Percentiles rank a stretch among this genome's conserved stretches.
phyloP scores from a whole-genome alignment of 2,797 vertebrate species.

The Poecile montanus region DNA sequence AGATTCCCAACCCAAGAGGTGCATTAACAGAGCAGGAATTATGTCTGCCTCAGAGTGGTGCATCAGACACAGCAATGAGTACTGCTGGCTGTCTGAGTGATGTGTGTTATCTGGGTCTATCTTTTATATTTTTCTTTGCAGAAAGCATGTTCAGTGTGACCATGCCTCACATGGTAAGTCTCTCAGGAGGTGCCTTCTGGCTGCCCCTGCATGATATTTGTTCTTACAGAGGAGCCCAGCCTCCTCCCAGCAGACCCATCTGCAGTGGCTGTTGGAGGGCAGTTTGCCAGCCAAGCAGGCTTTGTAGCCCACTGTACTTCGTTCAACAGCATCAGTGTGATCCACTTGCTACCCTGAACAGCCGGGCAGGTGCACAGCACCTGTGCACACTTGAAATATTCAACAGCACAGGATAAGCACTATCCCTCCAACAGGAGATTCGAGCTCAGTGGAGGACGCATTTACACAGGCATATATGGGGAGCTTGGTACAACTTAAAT shows the following conservation, averaged over 20 bases:
- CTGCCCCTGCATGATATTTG: fast-evolving
- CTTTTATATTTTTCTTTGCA: not conserved
- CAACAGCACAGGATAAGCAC: not conserved
- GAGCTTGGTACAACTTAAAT: not conserved
- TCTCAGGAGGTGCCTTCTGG: not conserved
- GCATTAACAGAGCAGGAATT: not conserved
- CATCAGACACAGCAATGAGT: not conserved
- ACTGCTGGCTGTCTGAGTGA: not conserved
- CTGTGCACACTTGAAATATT: not conserved
- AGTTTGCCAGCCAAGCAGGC: not conserved
- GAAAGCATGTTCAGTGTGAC: not conserved
- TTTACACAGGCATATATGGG: not conserved
- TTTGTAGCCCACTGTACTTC: not conserved
- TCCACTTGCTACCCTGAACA: not conserved
- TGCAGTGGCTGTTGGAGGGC: not conserved
- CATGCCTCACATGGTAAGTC: not conserved
- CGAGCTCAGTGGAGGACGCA: not conserved
- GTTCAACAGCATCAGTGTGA: not conserved
- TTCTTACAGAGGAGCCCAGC: not conserved
- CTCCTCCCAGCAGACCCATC: not conserved
- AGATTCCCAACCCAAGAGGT: not conserved
- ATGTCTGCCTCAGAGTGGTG: not conserved
- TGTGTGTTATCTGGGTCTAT: not conserved
- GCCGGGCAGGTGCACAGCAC: not conserved
- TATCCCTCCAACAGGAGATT: not conserved